Base-by-base conservation (phyloP, 2,888 invertebrate genomes). In the Pollenia amentaria region DNA sequence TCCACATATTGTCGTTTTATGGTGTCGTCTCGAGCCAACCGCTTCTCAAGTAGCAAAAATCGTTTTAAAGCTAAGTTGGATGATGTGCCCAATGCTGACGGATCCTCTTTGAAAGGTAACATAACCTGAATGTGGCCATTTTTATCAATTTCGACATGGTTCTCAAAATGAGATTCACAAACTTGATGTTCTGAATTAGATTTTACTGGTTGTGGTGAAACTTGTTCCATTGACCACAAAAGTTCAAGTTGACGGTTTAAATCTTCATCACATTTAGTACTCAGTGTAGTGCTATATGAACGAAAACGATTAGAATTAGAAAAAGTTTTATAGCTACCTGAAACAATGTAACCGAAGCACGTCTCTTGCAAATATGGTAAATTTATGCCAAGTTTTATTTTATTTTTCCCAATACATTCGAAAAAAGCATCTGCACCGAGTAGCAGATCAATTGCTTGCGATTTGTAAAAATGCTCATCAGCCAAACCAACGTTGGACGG, bases 101-200 rank as follows among this genome's bases (percentile, higher is more conserved):
- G 14, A 42, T 42, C 42, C 6, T 42, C 12, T 48, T 48, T 48
- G 12, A 48, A 48, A 8, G 14, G 3, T 3, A 48, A 12, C 14
- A 9, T 48, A 42, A 42, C 42, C 42, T 42, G 42, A 42, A 42
- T 48, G 8, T 62, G 29, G 2, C 67, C 67, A 48, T n/a, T 21
- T 8, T 48, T 12, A 14, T 16, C 3, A n/a, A 60, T 60, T 46
- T 38, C 11, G 8, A 60, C 38, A 12, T 73, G 44, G 10, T 60
- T 73, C 46, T 9, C 18, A 42, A 55, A 72, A 72, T 72, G 21
- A 29, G 6, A 10, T 38, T 60, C 60, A 29, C 48, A 12, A 48
- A 48, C 14, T 11, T 12, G 14, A 48, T 48, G 48, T 48, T 8
- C 48, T 48, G 11, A 14, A 48, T 48, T 12, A 48, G 48, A 3